These are phyloP conservation scores for Gadus macrocephalus DNA, from an alignment of 2,113 vertebrate genomes.

Conservation along the genomic window DNA sequence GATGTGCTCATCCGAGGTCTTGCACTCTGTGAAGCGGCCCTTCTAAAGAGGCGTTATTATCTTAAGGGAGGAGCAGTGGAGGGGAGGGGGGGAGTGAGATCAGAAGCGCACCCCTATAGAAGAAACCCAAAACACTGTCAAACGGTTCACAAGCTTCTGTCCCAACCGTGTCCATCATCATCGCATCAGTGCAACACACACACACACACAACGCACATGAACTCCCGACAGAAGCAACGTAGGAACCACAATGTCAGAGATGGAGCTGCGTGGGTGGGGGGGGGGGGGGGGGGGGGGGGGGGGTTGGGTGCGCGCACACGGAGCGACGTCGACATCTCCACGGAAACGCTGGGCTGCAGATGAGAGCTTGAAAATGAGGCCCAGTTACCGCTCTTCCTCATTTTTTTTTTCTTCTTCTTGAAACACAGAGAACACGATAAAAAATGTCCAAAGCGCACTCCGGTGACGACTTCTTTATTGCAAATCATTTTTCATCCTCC, in stretches of 20 bases:
- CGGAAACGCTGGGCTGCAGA: constrained; percentile 65
- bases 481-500: constrained; percentile 45
- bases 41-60: too few species aligned
- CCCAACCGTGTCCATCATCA: too few species aligned
- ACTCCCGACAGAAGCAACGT: constrained; percentile 40
- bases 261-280: constrained; percentile 26
- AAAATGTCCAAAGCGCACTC: constrained; percentile 50
- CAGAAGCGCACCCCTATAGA: too few species aligned
- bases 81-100: too few species aligned
- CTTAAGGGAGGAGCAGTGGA: too few species aligned
- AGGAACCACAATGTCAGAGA: constrained; percentile 52
- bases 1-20: background rate
- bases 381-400: constrained; percentile 12
- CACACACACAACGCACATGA: too few species aligned
- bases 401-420: constrained; percentile 39
- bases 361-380: constrained; percentile 52
- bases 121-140: too few species aligned
- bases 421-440: constrained; percentile 53
- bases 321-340: constrained; percentile 68
- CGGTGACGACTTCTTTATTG: constrained; percentile 69
- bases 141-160: too few species aligned
- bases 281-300: too few species aligned
- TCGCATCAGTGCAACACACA: too few species aligned
- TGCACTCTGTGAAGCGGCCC: too few species aligned
- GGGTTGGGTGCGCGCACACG: constrained; percentile 64